A percentile compares a stretch with the other conserved stretches of the same genome.
Conservation (phyloP, 2,113 vertebrate genomes). For the Nicator chloris region DNA sequence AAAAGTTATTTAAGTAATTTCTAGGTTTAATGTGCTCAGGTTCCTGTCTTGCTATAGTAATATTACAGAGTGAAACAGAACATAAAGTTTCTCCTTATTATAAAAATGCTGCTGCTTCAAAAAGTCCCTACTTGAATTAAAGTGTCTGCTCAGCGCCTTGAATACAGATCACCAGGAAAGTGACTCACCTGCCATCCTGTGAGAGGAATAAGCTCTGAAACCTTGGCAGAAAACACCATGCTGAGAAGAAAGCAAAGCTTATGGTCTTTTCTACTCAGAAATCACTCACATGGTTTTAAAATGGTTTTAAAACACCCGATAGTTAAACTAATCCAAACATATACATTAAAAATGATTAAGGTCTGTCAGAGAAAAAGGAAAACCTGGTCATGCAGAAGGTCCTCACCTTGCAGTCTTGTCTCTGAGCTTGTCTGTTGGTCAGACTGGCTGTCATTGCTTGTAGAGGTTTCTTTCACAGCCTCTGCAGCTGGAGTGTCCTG, state of each 20-base stretch:
- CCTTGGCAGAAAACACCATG: not conserved
- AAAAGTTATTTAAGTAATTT: not conserved
- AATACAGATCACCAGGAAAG: not conserved
- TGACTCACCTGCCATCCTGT: not conserved
- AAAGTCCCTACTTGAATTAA: slow-evolving; percentile 14
- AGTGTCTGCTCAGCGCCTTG: not conserved
- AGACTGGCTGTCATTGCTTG: not conserved
- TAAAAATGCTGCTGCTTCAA: slow-evolving; percentile 20
- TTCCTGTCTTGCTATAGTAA: not conserved
- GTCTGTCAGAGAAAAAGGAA: not conserved
- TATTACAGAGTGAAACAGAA: slow-evolving; percentile 26
- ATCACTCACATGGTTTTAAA: not conserved
- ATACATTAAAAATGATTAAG: not conserved
- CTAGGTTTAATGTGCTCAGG: not conserved
- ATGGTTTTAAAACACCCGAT: not conserved
- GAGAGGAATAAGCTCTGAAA: not conserved
- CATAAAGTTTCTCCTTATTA: slow-evolving; percentile 2
- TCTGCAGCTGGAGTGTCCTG: not conserved
- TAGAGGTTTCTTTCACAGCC: not conserved
- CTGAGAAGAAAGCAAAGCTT: not conserved
- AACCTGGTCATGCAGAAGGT: not conserved
- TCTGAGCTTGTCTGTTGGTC: not conserved
- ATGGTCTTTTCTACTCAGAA: not conserved
- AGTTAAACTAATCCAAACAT: not conserved
- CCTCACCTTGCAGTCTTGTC: not conserved